Evolutionary conservation across 2,888 invertebrate genomes (phyloP).

Genomic region (Odontocerum albicorne): DNA sequence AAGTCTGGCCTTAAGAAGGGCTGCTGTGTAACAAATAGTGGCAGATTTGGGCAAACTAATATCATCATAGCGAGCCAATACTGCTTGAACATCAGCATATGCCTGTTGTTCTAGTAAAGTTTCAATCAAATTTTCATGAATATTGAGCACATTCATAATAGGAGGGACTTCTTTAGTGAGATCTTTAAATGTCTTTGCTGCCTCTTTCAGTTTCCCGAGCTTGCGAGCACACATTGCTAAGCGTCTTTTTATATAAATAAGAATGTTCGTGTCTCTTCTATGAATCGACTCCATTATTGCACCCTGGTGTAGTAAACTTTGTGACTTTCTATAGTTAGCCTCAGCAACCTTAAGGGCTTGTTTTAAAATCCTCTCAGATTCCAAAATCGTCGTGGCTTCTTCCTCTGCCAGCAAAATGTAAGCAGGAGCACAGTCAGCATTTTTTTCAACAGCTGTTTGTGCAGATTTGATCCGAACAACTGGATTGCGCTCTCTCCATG

Average conservation of each 20-base stretch:
- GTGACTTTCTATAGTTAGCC: slow-evolving; percentile 75
- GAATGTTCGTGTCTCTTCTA: slow-evolving; percentile 87
- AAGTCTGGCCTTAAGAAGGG: slow-evolving; percentile 86
- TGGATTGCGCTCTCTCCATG: slow-evolving; percentile 94
- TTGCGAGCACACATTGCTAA: slow-evolving; percentile 98
- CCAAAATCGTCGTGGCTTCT: slow-evolving; percentile 89
- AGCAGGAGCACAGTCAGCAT: slow-evolving; percentile 92
- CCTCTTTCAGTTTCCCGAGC: slow-evolving; percentile 90
- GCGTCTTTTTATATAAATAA: slow-evolving; percentile 91
- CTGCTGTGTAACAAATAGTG: slow-evolving; percentile 92
- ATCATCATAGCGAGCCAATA: slow-evolving; percentile 71
- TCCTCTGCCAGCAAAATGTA: slow-evolving; percentile 95
- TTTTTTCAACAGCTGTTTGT: slow-evolving; percentile 81
- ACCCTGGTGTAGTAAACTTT: slow-evolving; percentile 77
- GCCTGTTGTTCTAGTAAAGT: slow-evolving; percentile 93
- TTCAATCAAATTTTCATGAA: slow-evolving; percentile 96
- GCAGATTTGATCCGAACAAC: slow-evolving; percentile 90
- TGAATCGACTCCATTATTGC: slow-evolving; percentile 74
- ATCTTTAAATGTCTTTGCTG: slow-evolving; percentile 95
- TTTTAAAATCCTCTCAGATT: slow-evolving; percentile 81
- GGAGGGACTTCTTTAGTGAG: slow-evolving; percentile 95
- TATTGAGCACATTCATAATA: slow-evolving; percentile 88
- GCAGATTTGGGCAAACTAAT: slow-evolving; percentile 93
- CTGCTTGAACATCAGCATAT: slow-evolving; percentile 88
- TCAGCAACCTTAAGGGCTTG: slow-evolving; percentile 85